phyloP scores from a whole-genome alignment of 2,797 vertebrate genomes.

The Distichodus sexfasciatus region DNA sequence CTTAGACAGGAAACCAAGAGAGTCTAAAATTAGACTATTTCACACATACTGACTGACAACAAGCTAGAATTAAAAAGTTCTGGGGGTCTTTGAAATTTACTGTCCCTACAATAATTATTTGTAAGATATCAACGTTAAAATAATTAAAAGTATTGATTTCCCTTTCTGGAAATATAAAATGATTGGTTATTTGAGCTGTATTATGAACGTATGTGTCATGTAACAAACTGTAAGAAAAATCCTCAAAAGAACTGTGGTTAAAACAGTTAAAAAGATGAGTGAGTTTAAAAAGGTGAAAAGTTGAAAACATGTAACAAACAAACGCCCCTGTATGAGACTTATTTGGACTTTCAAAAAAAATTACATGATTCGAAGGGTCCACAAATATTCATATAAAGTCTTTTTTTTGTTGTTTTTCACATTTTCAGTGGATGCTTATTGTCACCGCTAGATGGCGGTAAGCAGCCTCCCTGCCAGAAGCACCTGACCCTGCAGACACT shows the following conservation, averaged over 20 bases:
- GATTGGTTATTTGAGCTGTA: background rate
- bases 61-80: background rate
- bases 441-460: constrained; percentile 22
- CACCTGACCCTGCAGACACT: background rate
- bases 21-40: constrained; percentile 33
- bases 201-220: background rate
- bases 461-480: background rate
- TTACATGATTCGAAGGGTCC: too few species aligned
- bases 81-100: background rate
- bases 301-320: too few species aligned
- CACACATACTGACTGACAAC: background rate
- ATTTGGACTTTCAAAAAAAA: too few species aligned
- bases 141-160: too few species aligned
- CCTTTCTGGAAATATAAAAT: background rate
- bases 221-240: background rate
- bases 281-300: too few species aligned
- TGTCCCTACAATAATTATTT: background rate
- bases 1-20: constrained; percentile 24
- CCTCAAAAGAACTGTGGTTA: background rate
- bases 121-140: too few species aligned
- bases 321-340: too few species aligned
- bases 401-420: too few species aligned
- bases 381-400: too few species aligned
- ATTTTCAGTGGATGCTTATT: background rate
- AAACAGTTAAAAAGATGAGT: background rate